phyloP scores from a whole-genome alignment of 2,888 invertebrate species.

The Acholoe squamosa region DNA sequence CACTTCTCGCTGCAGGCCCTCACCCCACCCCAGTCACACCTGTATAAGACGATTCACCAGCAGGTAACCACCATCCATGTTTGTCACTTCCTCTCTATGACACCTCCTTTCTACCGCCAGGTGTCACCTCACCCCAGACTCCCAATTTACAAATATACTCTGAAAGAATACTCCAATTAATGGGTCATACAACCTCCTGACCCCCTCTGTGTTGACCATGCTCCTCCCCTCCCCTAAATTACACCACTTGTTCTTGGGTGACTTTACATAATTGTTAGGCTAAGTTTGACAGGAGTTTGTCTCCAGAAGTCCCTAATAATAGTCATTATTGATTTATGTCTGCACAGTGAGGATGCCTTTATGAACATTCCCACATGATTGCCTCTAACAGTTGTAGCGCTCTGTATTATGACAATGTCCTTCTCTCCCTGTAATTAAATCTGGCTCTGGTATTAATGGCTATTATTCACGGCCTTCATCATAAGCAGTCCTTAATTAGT shows the following conservation, averaged over 20 bases:
- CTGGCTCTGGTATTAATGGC: conserved; percentile 11
- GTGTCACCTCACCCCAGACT: conserved; percentile 5
- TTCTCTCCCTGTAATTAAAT: background rate
- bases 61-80: background rate
- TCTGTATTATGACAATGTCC: too few species aligned
- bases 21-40: conserved; percentile 3
- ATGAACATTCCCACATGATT: too few species aligned
- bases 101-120: conserved; percentile 2
- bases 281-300: too few species aligned
- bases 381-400: too few species aligned
- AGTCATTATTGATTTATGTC: too few species aligned
- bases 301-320: too few species aligned
- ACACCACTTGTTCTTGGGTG: too few species aligned
- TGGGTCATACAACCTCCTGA: background rate
- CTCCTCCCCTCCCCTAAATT: too few species aligned
- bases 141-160: conserved; percentile 41
- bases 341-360: too few species aligned
- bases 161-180: conserved; percentile 19
- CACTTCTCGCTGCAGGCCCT: background rate
- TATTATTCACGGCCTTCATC: conserved; percentile 20
- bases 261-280: too few species aligned
- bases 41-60: background rate
- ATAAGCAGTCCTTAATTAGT: conserved; percentile 1
- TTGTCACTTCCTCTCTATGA: conserved; percentile 2
- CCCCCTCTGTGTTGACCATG: too few species aligned